Base-by-base conservation (phyloP, 2,113 vertebrate genomes). In the Mola mola region DNA sequence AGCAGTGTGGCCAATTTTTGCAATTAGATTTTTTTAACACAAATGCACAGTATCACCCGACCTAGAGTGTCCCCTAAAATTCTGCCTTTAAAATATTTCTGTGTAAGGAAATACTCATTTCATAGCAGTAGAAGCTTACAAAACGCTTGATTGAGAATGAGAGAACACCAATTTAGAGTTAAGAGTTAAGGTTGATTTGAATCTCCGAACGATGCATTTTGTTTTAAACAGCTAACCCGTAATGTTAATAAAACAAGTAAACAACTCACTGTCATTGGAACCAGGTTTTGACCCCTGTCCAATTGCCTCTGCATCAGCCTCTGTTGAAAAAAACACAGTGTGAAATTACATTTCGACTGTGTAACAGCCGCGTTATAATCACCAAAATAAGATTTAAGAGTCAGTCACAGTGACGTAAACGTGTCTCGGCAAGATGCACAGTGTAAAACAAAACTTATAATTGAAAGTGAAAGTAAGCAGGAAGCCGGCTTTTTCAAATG, bases 211-310 rank as follows among this genome's bases (percentile, higher is more conserved):
- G n/a, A n/a, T 25, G 4, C 7, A 6, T 24, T 4, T 25, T 2
- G 3, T 20, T 15, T 2, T 15, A n/a, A 3, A 46, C 5, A 33
- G 17, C n/a, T 11, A 17, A 15, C 17, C n/a, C 40, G 15, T 57
- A 37, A 53, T 21, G 4, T 26, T 1, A 17, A n/a, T 6, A 11
- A 42, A 19, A 12, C 2, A 17, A 3, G 10, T 16, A 21, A 57
- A 25, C 2, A 65, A 68, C 72, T 70, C 41, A 76, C 72, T 2
- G 4, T 8, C 8, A 9, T 20, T 2, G 25, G 58, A 2, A 8
- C 2, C 3, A 33, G 31, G 31, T 11, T n/a, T n/a, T n/a, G n/a
- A n/a, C n/a, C n/a, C n/a, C n/a, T n/a, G 31, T 33, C 31, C 31
- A 33, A 8, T 7, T 33, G 5, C 31, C 7, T 33, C 9, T 8